Evolutionary conservation across 2,888 invertebrate species (phyloP).

Genomic region (Busseola fusca): DNA sequence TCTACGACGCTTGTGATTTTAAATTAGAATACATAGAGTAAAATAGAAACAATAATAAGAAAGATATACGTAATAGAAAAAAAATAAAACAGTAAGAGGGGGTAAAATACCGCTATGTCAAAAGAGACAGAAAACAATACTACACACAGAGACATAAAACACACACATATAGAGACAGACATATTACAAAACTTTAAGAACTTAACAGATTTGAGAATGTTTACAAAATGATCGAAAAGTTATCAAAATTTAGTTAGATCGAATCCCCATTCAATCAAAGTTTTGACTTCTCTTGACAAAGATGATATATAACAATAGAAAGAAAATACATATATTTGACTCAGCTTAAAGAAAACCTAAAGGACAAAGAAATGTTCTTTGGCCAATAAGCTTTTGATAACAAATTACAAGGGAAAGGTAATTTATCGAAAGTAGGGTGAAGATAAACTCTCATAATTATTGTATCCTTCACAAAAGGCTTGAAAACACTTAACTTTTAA

Average conservation of each 20-base stretch:
- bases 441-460: conserved; percentile 17
- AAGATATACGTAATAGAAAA: neutral
- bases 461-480: conserved; percentile 8
- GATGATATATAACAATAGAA: neutral
- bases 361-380: neutral
- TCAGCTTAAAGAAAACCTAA: too few relatives aligned
- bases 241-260: neutral
- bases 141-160: too few relatives aligned
- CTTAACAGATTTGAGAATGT: neutral
- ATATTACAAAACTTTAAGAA: neutral
- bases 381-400: neutral
- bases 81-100: neutral
- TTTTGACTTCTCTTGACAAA: neutral
- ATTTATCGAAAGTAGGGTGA: conserved; percentile 11
- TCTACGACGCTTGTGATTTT: neutral
- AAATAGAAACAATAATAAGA: neutral
- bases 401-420: neutral
- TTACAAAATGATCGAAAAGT: too few relatives aligned
- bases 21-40: too few relatives aligned
- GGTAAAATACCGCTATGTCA: neutral
- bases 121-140: neutral
- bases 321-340: neutral
- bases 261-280: too few relatives aligned
- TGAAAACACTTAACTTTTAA: conserved; percentile 21
- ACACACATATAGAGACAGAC: too few relatives aligned